Evolutionary conservation across 2,888 invertebrate genomes (phyloP).

Genomic region (Phrixothrix hirtus): DNA sequence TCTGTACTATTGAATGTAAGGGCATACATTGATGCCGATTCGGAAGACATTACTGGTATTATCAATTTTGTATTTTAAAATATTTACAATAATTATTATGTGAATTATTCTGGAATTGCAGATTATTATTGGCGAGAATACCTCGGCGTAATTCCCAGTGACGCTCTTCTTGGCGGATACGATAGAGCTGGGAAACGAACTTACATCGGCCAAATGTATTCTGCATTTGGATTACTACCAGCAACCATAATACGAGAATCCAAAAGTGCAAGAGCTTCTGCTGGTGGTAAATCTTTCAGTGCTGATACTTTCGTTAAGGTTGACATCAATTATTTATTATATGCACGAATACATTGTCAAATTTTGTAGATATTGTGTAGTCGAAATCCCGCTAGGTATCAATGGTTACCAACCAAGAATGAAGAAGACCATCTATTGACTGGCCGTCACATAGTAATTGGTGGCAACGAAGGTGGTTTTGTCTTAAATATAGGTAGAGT

Average conservation of each 20-base stretch:
- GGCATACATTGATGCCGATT: too few relatives aligned
- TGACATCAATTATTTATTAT: neutral
- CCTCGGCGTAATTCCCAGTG: conserved; percentile 20
- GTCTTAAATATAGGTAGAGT: conserved; percentile 63
- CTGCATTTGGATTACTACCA: conserved; percentile 11
- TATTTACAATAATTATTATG: too few relatives aligned
- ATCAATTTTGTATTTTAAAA: too few relatives aligned
- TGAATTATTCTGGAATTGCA: too few relatives aligned
- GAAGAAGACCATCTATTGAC: neutral
- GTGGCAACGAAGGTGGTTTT: neutral
- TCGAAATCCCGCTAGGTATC: neutral
- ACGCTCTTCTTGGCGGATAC: conserved; percentile 23
- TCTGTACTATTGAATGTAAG: too few relatives aligned
- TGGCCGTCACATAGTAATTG: conserved; percentile 4
- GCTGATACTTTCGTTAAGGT: conserved; percentile 15
- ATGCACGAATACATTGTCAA: neutral
- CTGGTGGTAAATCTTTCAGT: conserved; percentile 6
- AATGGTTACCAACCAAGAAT: conserved; percentile 3
- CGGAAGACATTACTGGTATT: too few relatives aligned
- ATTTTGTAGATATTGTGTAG: conserved; percentile 1
- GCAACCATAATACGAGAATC: conserved; percentile 16
- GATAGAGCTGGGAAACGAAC: conserved; percentile 8
- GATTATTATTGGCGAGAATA: conserved; percentile 32
- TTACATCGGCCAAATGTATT: conserved; percentile 25
- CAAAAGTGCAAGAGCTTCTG: neutral